Base-by-base conservation (phyloP, 1,140 invertebrate species). In the Drosophila hydei region DNA sequence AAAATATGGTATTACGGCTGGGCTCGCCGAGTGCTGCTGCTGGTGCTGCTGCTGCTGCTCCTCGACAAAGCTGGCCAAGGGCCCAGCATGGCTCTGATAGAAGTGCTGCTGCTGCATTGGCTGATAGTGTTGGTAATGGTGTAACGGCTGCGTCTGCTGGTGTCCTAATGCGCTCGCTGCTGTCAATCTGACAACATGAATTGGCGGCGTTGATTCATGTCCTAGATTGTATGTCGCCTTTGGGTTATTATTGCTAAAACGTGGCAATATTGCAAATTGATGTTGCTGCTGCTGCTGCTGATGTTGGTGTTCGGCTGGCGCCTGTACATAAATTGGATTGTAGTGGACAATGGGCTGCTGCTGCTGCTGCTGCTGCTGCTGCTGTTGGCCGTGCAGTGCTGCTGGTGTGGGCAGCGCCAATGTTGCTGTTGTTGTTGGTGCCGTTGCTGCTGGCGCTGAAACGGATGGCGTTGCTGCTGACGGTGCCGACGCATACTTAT, bases 191-290 rank as follows among this genome's bases (percentile, higher is more conserved):
- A 87, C 83, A 69, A 87, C 58, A 47, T 87, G 83, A 63, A 87
- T 76, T 27, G 83, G 83, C 19, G 77, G 68, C 68, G 60, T 75
- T 60, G 81, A 62, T 63, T 87, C 78, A 50, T 80, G 78, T 42
- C 45, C 72, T 33, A 80, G 63, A 72, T 69, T 79, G 67, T 75
- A 80, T 55, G 45, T 72, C 18, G 78, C 59, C 72, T 80, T 80
- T 40, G 83, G 75, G 75, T 88, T 87, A 76, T 88, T 87, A 62
- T 87, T 87, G 77, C 73, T 75, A 61, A 85, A 85, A 68, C 81
- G 83, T 72, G 83, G 83, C 78, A 88, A 70, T 78, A 88, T 87
- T 76, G 81, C 61, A 67, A 83, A 81, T 76, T 87, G 87, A 63
- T 84, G 79, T 25, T 79, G 85, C 54, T 84, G 84, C 59, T 74